A percentile compares a stretch with the other conserved stretches of the same genome.
Evolutionary conservation across 2,113 vertebrate species (phyloP).

Genomic region (Thinocorus orbignyianus): DNA sequence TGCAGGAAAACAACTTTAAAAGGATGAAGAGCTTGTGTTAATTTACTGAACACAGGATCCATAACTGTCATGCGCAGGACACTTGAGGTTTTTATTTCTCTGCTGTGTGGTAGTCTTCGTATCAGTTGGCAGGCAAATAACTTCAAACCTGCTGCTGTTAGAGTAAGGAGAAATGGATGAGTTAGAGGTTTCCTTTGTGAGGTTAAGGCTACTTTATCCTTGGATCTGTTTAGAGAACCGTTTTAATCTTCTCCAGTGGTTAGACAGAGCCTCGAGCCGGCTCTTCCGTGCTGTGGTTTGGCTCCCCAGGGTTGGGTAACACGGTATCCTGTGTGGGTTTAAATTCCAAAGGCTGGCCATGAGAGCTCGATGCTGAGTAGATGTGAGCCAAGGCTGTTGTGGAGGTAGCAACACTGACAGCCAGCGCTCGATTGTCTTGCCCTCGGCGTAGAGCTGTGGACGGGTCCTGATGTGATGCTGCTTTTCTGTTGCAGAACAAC

Average conservation of each 20-base stretch:
- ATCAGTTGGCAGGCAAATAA: not conserved
- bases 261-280: not conserved
- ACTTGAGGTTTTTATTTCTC: not conserved
- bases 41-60: not conserved
- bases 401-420: not conserved
- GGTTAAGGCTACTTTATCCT: not conserved
- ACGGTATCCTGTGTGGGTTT: not conserved
- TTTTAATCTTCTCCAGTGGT: not conserved
- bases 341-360: not conserved
- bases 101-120: not conserved
- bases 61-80: accelerated
- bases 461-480: not conserved
- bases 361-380: too few relatives aligned
- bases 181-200: not conserved
- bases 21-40: not conserved
- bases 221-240: not conserved
- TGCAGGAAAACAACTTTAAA: not conserved
- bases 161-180: not conserved
- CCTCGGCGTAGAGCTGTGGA: not conserved
- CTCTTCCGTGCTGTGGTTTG: not conserved
- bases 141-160: not conserved
- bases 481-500: constrained; percentile 72
- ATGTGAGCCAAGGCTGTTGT: accelerated
- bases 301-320: not conserved
- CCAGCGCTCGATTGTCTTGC: not conserved